A percentile compares a stretch with the other conserved stretches of the same genome.
Evolutionary conservation across 2,797 vertebrate genomes (phyloP).

Genomic region (Crypturellus tataupa): DNA sequence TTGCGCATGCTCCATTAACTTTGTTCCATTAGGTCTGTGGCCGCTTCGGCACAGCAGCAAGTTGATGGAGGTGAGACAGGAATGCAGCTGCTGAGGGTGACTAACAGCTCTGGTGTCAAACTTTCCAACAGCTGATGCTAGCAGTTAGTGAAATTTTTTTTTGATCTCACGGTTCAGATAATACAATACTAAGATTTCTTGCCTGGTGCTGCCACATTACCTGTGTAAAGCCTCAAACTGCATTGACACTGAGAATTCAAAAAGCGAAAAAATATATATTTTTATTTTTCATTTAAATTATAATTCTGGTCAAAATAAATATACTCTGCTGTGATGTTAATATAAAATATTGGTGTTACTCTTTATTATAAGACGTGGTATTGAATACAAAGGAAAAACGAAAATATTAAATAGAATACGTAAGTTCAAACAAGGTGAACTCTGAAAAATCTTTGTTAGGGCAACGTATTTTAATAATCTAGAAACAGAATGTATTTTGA

Average conservation of each 20-base stretch:
- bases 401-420: not conserved
- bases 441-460: not conserved
- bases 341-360: no score
- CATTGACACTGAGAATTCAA: not conserved
- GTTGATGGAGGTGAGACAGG: not conserved
- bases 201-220: not conserved
- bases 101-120: not conserved
- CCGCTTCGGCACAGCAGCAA: not conserved
- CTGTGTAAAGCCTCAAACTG: not conserved
- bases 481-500: not conserved
- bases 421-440: not conserved
- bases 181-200: not conserved
- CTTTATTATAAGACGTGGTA: no score
- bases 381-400: not conserved
- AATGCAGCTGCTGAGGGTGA: not conserved
- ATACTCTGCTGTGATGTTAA: no score
- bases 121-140: conserved; percentile 11
- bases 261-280: not conserved
- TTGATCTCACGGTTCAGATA: not conserved
- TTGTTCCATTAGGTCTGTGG: not conserved
- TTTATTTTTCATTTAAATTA: not conserved
- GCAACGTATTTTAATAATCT: not conserved
- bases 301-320: not conserved
- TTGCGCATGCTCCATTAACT: not conserved
- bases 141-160: not conserved